A percentile compares a stretch with the other conserved stretches of the same genome.
phyloP scores from a whole-genome alignment of 2,113 vertebrate species.

The Mormoops blainvillei region DNA sequence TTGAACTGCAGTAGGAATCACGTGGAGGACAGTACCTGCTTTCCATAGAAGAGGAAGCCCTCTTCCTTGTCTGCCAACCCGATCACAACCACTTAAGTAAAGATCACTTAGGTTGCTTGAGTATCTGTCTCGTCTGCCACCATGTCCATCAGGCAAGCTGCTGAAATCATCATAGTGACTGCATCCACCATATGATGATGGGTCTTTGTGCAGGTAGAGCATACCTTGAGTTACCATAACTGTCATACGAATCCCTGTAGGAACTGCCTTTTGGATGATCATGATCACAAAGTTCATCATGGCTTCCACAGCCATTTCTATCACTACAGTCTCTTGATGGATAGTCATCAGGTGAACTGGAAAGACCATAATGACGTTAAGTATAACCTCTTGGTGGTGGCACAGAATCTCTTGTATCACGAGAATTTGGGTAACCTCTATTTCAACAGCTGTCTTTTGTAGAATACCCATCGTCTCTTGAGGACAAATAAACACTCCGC shows the following conservation, averaged over 20 bases:
- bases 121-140: conserved; percentile 96
- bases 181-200: conserved; percentile 98
- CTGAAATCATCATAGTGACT: conserved; percentile 99
- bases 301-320: conserved; percentile 92
- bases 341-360: conserved; percentile 93
- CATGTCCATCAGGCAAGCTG: conserved; percentile 97
- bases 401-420: conserved; percentile 91
- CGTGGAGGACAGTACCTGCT: conserved; percentile 95
- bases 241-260: conserved; percentile 95
- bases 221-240: conserved; percentile 99
- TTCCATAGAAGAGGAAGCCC: conserved; percentile 93
- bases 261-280: conserved; percentile 93
- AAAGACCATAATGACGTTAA: conserved; percentile 92
- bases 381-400: conserved; percentile 94
- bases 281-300: conserved; percentile 89
- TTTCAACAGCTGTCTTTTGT: conserved; percentile 95
- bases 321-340: conserved; percentile 94
- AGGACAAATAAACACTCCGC: conserved; percentile 94
- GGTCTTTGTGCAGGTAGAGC: conserved; percentile 97
- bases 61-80: conserved; percentile 95
- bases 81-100: conserved; percentile 94
- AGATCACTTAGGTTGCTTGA: conserved; percentile 97
- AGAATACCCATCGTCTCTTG: conserved; percentile 94
- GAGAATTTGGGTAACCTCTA: conserved; percentile 93
- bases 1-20: conserved; percentile 95